phyloP scores from a whole-genome alignment of 2,113 vertebrate species.

The Hoplias malabaricus region DNA sequence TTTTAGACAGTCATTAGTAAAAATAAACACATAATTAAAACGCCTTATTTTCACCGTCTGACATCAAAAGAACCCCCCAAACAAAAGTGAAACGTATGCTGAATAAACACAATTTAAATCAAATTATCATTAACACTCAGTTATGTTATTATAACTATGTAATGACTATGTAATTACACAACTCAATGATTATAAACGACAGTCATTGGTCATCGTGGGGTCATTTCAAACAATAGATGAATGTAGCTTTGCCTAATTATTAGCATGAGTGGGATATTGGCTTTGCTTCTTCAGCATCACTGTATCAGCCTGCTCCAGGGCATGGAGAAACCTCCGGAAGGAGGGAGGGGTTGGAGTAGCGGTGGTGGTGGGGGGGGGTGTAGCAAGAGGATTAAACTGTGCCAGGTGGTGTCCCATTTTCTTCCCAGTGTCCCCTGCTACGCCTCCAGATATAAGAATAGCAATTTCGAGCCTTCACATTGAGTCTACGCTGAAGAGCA shows the following conservation, averaged over 20 bases:
- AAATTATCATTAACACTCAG: too few species aligned
- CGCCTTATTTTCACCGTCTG: too few species aligned
- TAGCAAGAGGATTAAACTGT: constrained; percentile 37
- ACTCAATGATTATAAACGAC: too few species aligned
- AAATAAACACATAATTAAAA: too few species aligned
- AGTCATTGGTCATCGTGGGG: not conserved
- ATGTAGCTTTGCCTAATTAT: not conserved
- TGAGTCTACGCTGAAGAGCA: constrained; percentile 10
- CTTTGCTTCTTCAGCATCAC: constrained; percentile 2
- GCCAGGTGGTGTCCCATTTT: constrained; percentile 47
- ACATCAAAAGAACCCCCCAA: too few species aligned
- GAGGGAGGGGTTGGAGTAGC: not conserved
- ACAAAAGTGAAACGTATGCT: too few species aligned
- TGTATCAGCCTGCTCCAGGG: constrained; percentile 21
- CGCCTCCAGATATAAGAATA: constrained; percentile 47
- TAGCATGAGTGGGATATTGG: not conserved
- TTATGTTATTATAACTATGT: too few species aligned
- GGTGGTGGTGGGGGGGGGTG: not conserved
- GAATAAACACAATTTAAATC: too few species aligned
- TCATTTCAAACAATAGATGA: not conserved
- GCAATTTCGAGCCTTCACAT: constrained; percentile 34
- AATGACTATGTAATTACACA: too few species aligned
- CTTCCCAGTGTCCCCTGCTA: constrained; percentile 40
- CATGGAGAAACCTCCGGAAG: constrained; percentile 30
- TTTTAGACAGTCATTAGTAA: too few species aligned